A percentile compares a stretch with the other conserved stretches of the same genome.
Evolutionary conservation across 2,888 invertebrate genomes (phyloP).

Genomic region (Toxonevra muliebris): DNA sequence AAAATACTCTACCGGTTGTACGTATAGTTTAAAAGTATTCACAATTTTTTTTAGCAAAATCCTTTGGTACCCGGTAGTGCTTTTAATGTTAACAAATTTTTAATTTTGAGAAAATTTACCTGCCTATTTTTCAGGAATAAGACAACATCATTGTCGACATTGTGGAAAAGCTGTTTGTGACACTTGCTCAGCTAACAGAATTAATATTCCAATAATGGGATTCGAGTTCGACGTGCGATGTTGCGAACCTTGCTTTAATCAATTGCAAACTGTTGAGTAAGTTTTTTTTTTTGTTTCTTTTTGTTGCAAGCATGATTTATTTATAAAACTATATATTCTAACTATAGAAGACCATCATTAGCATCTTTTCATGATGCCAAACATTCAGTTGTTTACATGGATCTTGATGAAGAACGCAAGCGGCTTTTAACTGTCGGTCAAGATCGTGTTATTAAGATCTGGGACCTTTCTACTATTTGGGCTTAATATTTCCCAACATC

Average conservation of each 20-base stretch:
- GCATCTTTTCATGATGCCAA: constrained; percentile 96
- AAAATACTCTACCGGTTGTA: no score
- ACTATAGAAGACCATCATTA: constrained; percentile 81
- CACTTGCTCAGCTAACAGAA: constrained; percentile 85
- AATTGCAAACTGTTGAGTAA: constrained; percentile 86
- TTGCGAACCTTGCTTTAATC: constrained; percentile 89
- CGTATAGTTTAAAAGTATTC: no score
- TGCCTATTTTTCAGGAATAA: constrained; percentile 66
- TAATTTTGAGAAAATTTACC: constrained; percentile 8
- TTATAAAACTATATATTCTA: constrained; percentile 1
- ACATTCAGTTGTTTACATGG: constrained; percentile 88
- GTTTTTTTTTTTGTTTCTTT: constrained; percentile 59
- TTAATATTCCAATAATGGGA: constrained; percentile 94
- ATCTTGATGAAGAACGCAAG: constrained; percentile 88
- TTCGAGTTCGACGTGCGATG: constrained; percentile 98
- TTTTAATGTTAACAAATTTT: not conserved
- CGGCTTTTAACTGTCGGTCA: constrained; percentile 92
- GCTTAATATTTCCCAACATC: constrained; percentile 47
- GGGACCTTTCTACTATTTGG: constrained; percentile 81
- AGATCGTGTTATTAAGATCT: constrained; percentile 93
- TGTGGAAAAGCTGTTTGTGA: constrained; percentile 98
- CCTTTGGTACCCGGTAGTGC: not conserved
- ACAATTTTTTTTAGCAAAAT: no score
- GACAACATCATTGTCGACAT: constrained; percentile 90
- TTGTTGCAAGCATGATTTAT: constrained; percentile 8